phyloP scores from a whole-genome alignment of 2,888 invertebrate species.

The Dioctria linearis region DNA sequence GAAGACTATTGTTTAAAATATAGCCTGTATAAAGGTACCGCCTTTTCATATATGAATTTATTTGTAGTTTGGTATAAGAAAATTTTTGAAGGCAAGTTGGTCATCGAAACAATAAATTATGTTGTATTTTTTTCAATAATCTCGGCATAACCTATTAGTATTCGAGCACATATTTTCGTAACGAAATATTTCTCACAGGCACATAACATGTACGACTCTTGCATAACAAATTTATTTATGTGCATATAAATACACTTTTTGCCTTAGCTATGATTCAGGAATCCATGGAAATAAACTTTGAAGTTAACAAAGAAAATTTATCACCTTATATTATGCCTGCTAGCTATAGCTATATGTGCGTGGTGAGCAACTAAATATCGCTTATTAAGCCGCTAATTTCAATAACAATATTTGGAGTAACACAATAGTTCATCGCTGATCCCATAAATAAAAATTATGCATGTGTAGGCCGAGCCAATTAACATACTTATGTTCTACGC shows the following conservation, averaged over 20 bases:
- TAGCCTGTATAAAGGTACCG: no score
- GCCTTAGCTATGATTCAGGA: background rate
- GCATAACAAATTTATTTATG: conserved; percentile 35
- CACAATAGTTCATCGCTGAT: background rate
- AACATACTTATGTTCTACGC: background rate
- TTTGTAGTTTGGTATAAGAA: no score
- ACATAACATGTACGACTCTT: conserved; percentile 15
- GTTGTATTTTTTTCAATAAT: no score
- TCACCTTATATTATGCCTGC: background rate
- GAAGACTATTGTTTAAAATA: no score
- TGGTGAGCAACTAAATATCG: background rate
- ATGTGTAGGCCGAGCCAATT: background rate
- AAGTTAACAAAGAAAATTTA: background rate
- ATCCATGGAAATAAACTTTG: background rate
- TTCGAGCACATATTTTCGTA: conserved; percentile 17
- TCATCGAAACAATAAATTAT: no score
- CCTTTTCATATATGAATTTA: no score
- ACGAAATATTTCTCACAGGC: conserved; percentile 30
- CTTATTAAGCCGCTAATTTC: background rate
- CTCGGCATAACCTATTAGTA: no score
- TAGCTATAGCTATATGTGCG: background rate
- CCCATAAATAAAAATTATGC: conserved; percentile 8
- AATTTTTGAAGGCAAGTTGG: no score
- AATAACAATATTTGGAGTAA: background rate
- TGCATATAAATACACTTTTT: background rate